These are phyloP conservation scores for Holothuria glaberrima DNA, from an alignment of 35 echinoderm and acorn worm genomes.

Conservation along the genomic window DNA sequence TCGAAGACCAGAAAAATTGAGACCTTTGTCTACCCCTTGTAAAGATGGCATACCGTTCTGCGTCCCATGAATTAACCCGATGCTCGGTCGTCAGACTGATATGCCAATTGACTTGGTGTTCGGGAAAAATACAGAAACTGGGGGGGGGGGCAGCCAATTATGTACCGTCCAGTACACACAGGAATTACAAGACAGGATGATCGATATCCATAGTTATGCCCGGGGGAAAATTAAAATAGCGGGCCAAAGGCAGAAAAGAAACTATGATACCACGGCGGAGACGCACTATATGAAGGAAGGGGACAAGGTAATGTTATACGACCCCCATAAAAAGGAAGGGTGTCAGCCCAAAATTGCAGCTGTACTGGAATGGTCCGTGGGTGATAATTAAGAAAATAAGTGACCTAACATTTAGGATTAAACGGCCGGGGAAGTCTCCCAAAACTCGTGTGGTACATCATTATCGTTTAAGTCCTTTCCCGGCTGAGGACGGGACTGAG, in stretches of 20 bases:
- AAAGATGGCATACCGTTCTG: conserved; percentile 39
- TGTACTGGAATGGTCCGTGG: neutral
- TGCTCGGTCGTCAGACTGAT: conserved; percentile 47
- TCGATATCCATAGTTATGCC: conserved; percentile 3
- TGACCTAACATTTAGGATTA: neutral
- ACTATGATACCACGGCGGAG: neutral
- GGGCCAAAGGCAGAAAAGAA: neutral
- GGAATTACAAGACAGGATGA: neutral
- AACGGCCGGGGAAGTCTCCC: neutral
- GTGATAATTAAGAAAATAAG: neutral
- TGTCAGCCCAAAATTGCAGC: conserved; percentile 3
- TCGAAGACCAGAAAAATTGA: conserved; percentile 26
- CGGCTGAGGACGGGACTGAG: neutral
- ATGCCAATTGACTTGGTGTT: conserved; percentile 36
- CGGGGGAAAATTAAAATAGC: neutral
- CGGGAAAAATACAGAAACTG: neutral
- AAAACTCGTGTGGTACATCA: conserved; percentile 9
- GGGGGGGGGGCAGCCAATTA: neutral
- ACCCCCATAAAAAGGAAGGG: conserved; percentile 29
- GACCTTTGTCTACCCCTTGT: conserved; percentile 38
- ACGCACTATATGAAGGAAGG: conserved; percentile 3
- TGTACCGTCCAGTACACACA: conserved; percentile 9
- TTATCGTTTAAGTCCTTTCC: neutral
- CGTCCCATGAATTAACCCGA: conserved; percentile 46
- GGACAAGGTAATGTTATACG: conserved; percentile 54